Evolutionary conservation across 1,140 invertebrate genomes (phyloP), one percentile per base, ranked within the genome.

Genomic region (Nasonia vitripennis): DNA sequence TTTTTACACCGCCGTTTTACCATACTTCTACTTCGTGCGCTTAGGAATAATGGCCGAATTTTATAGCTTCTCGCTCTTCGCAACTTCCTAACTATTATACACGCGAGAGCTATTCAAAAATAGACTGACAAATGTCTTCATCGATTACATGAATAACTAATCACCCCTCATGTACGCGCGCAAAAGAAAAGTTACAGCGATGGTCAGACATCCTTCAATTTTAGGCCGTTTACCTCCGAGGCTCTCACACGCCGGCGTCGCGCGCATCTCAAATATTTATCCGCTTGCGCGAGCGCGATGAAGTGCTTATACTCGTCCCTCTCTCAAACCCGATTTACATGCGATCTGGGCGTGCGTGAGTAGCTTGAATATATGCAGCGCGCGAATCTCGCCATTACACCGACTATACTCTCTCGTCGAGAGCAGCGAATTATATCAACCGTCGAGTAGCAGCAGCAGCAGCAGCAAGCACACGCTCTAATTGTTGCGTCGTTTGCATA

Each of bases 401-500:
- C 7, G 5, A 80, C 81, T 62, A n/a, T 3, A 5, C 20, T 2
- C 55, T 62, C 17, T 86, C 86, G 80, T 27, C 27, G 27, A 27
- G 27, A 27, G 27, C 86, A 71, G 83, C 89, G 88, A 91, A 91
- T 92, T 90, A 91, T 89, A 91, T 90, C 90, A 91, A 90, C 87
- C 87, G 88, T 86, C 86, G 89, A 87, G 90, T 87, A n/a, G 67
- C 23, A 75, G 37, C n/a, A 23, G 71, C 27, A 14, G 45, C 88
- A 87, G 90, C 88, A n/a, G 67, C 23, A 75, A 23, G 71, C 27
- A 14, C 88, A 86, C 87, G 88, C 81, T 92, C 89, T 92, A 92
- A 93, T 93, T 93, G 91, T 91, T 90, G 88, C 87, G 87, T 90
- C 89, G 89, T 93, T 93, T 92, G 91, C 91, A 91, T 92, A 92